phyloP scores from a whole-genome alignment of 2,888 invertebrate species.

The Sesamia inferens region DNA sequence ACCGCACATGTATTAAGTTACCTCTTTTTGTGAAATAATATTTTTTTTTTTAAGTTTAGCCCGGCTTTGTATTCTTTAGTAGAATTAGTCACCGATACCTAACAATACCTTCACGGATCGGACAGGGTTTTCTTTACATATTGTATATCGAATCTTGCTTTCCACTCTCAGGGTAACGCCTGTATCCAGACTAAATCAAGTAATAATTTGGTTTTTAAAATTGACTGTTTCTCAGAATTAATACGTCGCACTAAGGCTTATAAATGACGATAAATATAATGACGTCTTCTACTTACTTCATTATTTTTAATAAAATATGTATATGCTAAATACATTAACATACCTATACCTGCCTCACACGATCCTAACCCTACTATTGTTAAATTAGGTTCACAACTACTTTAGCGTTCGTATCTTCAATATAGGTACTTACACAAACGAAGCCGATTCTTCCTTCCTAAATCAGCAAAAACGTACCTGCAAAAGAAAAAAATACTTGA shows the following conservation, averaged over 20 bases:
- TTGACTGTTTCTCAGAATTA: not conserved
- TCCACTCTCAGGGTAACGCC: not conserved
- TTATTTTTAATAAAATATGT: not conserved
- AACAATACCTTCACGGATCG: no score
- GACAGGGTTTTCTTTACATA: no score
- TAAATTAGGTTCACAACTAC: not conserved
- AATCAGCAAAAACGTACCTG: constrained; percentile 47
- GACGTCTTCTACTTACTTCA: not conserved
- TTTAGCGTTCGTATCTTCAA: not conserved
- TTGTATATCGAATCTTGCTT: not conserved
- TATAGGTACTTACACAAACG: constrained; percentile 35
- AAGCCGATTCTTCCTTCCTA: not conserved
- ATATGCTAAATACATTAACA: not conserved
- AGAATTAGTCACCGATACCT: no score
- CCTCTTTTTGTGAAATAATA: no score
- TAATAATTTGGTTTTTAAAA: no score
- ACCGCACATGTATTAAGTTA: no score
- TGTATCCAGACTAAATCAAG: no score
- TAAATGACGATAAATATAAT: not conserved
- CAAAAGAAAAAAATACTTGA: constrained; percentile 20
- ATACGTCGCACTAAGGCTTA: not conserved
- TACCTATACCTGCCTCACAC: not conserved
- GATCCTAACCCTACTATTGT: not conserved
- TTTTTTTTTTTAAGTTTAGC: no score
- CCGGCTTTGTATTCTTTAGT: no score